Evolutionary conservation across 1,140 invertebrate species (phyloP), one percentile per base, ranked within the genome.

Genomic region (Drosophila persimilis): DNA sequence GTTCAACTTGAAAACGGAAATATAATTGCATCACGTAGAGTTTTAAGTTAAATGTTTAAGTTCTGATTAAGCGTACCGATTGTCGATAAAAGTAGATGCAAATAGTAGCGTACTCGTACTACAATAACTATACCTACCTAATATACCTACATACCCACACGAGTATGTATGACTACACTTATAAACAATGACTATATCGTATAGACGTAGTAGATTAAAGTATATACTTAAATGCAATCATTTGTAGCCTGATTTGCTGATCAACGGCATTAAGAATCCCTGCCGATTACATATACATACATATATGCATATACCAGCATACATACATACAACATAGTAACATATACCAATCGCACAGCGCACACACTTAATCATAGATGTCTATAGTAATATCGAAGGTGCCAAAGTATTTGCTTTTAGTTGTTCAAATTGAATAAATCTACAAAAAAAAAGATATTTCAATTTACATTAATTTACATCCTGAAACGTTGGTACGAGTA

Each of bases 331-430:
- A 52, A 52, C 9, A 29, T 24, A 66, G 54, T 51, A 51, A 51
- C 35, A 46, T 41, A 48, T 51, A 52, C 51, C 39, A 44, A 52
- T 51, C 17, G 54, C 63, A 83, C 55, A 44, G 45, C 56, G 35
- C 59, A 29, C 59, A 29, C 54, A 66, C 39, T 41, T 73, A 50
- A 45, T 24, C 45, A 43, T 50, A 66, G 58, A 51, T 52, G 39
- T 51, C 55, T 61, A 76, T 44, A 64, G 59, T 73, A 64, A 77
- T 77, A 66, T 77, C 58, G 45, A 84, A 83, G 79, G 83, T 88
- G 83, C 83, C 83, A 88, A 88, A 88, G 84, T 83, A 88, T 88
- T 83, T 76, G 75, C 84, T 88, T 83, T 89, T 79, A 88, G 79
- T 88, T 86, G 63, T 83, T 70, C 24, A 73, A 73, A 69, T 70